Base-by-base conservation (phyloP, 2,888 invertebrate genomes). In the Tanaodytes sp. region DNA sequence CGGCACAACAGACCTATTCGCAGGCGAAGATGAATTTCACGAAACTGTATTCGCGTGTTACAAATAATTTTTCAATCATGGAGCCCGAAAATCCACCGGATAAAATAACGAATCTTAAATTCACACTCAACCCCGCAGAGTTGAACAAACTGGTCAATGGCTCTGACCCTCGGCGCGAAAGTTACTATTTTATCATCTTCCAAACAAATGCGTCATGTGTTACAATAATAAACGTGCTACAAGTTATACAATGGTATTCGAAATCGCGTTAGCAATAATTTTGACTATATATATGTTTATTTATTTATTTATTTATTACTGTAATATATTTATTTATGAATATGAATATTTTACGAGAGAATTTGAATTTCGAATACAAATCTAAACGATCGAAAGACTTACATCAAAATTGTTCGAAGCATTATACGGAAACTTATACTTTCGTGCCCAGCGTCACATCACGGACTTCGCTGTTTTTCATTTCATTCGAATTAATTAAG, bases 401-500 rank as follows among this genome's bases (percentile, higher is more conserved):
- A 54, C 58, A 31, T 30, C 23, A 12, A 59, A 59, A 54, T 59
- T 27, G 18, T 1, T 18, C 33, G 3, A n/a, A 30, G 8, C 12
- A 39, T 5, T 12, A 12, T 37, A 36, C 11, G 3, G 51, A 15
- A 6, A 30, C n/a, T n/a, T n/a, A n/a, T 59, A 71, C 66, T 71
- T 66, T 71, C 71, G 71, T 62, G 71, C 71, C 71, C 45, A 66
- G 71, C 59, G 71, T 71, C 66, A 18, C 49, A 48, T 48, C 58
- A 45, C 18, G 40, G 40, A 71, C 58, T 59, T 49, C 67, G 46
- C 42, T 39, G 19, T 52, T 48, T 63, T 54, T 40, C n/a, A n/a
- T n/a, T 65, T 58, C 61, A 55, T 37, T 52, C 72, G 73, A 79
- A 78, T 78, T 80, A 80, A 78, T 84, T 84, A 84, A 84, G 84